Evolutionary conservation across 2,113 vertebrate genomes (phyloP).

Genomic region (Hypomesus transpacificus): DNA sequence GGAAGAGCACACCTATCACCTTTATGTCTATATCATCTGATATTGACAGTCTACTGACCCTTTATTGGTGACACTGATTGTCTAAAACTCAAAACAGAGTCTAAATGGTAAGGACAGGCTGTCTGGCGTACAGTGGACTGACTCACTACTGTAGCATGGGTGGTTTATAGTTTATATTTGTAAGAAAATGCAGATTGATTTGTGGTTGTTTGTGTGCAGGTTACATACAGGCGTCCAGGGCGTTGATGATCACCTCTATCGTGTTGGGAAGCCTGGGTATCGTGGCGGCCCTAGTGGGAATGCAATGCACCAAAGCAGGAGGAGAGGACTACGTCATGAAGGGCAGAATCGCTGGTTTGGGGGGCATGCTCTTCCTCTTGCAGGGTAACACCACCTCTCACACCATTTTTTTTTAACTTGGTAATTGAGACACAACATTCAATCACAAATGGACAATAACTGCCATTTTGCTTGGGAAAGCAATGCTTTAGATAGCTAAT

Average conservation of each 20-base stretch:
- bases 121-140: too few species aligned
- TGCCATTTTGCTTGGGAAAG: too few species aligned
- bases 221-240: constrained; percentile 81
- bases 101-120: too few species aligned
- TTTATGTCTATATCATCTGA: too few species aligned
- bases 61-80: too few species aligned
- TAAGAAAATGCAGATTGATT: neutral
- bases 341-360: constrained; percentile 69
- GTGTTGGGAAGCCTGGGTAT: constrained; percentile 77
- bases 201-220: constrained; percentile 60
- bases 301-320: constrained; percentile 80
- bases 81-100: too few species aligned
- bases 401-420: too few species aligned
- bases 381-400: constrained; percentile 67
- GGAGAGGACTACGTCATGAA: constrained; percentile 71
- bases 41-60: too few species aligned
- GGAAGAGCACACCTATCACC: too few species aligned
- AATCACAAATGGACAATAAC: too few species aligned
- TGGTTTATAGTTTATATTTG: neutral
- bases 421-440: too few species aligned
- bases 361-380: constrained; percentile 76
- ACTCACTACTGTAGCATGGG: neutral
- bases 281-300: constrained; percentile 70
- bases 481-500: too few species aligned
- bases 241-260: constrained; percentile 81